A percentile compares a stretch with the other conserved stretches of the same genome.
Evolutionary conservation across 2,797 vertebrate genomes (phyloP).

Genomic region (Amphiprion clarkii): DNA sequence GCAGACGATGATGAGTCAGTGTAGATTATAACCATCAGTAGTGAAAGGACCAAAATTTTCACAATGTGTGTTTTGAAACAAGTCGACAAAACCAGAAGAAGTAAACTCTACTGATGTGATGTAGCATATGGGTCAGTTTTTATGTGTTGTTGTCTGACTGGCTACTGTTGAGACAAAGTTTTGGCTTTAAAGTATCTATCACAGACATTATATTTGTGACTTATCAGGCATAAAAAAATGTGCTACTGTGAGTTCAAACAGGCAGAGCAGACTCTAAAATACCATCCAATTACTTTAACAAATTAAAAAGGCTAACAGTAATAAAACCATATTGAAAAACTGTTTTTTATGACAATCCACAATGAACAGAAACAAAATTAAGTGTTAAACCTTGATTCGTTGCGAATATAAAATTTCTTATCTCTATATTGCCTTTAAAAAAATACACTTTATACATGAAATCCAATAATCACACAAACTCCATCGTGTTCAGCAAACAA

Average conservation of each 20-base stretch:
- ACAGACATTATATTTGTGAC: neutral
- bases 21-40: neutral
- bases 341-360: conserved; percentile 33
- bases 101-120: neutral
- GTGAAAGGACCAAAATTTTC: neutral
- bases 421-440: conserved; percentile 74
- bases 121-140: neutral
- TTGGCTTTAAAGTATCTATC: neutral
- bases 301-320: conserved; percentile 17
- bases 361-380: conserved; percentile 42
- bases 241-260: conserved; percentile 14
- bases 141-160: conserved; percentile 6
- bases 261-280: conserved; percentile 22
- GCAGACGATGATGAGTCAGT: neutral
- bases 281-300: conserved; percentile 28
- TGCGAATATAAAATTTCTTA: conserved; percentile 76
- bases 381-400: conserved; percentile 51
- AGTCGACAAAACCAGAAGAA: neutral
- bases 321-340: conserved; percentile 13
- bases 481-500: conserved; percentile 21
- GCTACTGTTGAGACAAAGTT: conserved; percentile 16
- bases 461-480: conserved; percentile 43
- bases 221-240: conserved; percentile 12
- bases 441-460: conserved; percentile 81
- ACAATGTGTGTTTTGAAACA: neutral